Percentiles rank a stretch among this genome's conserved stretches.
Evolutionary conservation across 2,888 invertebrate genomes (phyloP).

Genomic region (Aphidoletes aphidimyza): DNA sequence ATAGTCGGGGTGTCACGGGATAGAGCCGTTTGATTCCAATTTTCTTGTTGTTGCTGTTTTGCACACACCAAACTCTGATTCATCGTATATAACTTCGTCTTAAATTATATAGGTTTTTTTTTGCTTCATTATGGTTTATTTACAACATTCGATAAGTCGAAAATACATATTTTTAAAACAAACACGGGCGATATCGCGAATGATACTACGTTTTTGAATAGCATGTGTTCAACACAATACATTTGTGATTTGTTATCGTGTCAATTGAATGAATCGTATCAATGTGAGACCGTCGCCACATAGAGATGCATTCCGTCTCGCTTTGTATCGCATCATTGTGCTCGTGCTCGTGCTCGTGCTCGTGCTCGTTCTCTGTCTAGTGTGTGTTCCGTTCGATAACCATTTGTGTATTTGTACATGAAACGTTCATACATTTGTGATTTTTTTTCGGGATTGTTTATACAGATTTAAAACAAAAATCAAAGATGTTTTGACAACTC

Average conservation of each 20-base stretch:
- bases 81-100: background rate
- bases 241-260: background rate
- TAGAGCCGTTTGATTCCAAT: background rate
- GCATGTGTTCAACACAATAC: slow-evolving; percentile 6
- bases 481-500: background rate
- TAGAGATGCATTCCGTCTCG: background rate
- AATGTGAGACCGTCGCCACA: background rate
- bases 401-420: background rate
- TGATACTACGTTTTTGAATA: slow-evolving; percentile 12
- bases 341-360: no score
- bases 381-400: background rate
- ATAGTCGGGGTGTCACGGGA: slow-evolving; percentile 10
- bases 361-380: background rate
- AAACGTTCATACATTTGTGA: background rate
- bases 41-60: background rate
- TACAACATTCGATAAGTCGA: background rate
- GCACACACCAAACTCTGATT: background rate
- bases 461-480: background rate
- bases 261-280: background rate
- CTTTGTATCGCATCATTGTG: no score
- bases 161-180: slow-evolving; percentile 19
- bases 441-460: slow-evolving; percentile 13
- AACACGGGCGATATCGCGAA: slow-evolving; percentile 9
- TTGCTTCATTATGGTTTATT: background rate
- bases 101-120: background rate